A percentile compares a stretch with the other conserved stretches of the same genome.
Conservation (phyloP, 2,888 invertebrate species). For the Anagyrus pseudococci region DNA sequence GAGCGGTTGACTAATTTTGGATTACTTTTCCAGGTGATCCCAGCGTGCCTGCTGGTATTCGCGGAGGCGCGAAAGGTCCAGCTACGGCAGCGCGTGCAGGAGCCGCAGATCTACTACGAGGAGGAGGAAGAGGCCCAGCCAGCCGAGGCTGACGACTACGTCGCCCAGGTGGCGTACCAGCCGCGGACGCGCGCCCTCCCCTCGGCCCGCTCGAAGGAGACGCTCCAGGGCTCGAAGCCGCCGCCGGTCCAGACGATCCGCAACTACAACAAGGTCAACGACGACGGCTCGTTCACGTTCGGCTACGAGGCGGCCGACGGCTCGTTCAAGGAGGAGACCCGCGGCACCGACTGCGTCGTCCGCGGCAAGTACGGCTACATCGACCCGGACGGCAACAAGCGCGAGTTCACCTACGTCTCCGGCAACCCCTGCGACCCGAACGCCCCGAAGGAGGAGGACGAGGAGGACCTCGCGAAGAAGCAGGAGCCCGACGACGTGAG, state of each 20-base stretch:
- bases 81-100: constrained; percentile 61
- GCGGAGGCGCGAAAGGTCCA: constrained; percentile 64
- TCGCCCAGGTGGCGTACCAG: constrained; percentile 49
- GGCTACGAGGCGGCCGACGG: constrained; percentile 87
- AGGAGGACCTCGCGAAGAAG: constrained; percentile 59
- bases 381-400: constrained; percentile 84
- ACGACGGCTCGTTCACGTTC: constrained; percentile 84
- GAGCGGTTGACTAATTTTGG: too few species aligned
- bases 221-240: constrained; percentile 65
- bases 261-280: constrained; percentile 83
- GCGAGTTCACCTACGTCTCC: constrained; percentile 86
- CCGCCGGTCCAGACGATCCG: constrained; percentile 84
- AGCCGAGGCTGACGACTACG: constrained; percentile 49
- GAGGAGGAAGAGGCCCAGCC: constrained; percentile 61
- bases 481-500: constrained; percentile 67
- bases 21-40: constrained; percentile 48
- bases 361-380: constrained; percentile 87
- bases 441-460: constrained; percentile 73
- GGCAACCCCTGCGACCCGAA: constrained; percentile 88
- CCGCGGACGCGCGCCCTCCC: constrained; percentile 58
- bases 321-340: constrained; percentile 85
- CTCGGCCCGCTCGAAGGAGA: constrained; percentile 65
- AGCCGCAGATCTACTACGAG: constrained; percentile 60
- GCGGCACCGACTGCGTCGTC: constrained; percentile 85
- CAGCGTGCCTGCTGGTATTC: constrained; percentile 51